phyloP scores from a whole-genome alignment of 2,113 vertebrate species.

The Plestiodon gilberti region DNA sequence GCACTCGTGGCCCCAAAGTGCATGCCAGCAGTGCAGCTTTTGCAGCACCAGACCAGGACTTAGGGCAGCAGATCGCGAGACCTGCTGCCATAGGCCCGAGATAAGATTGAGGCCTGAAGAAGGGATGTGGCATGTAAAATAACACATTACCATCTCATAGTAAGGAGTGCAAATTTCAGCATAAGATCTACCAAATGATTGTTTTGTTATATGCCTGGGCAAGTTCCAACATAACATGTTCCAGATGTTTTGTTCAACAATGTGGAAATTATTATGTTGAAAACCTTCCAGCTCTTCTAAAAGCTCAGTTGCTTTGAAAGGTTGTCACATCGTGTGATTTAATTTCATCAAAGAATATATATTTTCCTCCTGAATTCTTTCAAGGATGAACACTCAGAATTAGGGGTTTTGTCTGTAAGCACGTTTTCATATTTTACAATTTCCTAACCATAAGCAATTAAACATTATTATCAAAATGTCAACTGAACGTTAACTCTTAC shows the following conservation, averaged over 20 bases:
- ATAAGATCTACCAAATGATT: neutral
- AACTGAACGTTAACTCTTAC: neutral
- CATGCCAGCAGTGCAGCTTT: too few relatives aligned
- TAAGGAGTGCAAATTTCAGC: too few relatives aligned
- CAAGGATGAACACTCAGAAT: neutral
- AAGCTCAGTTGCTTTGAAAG: neutral
- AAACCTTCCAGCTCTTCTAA: neutral
- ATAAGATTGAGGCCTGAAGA: too few relatives aligned
- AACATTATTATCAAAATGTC: rapidly evolving
- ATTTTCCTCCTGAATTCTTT: neutral
- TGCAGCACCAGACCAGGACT: too few relatives aligned
- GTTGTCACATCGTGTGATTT: neutral
- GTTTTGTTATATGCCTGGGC: neutral
- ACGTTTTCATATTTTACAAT: neutral
- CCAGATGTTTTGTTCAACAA: neutral
- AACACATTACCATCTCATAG: too few relatives aligned
- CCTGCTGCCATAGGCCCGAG: too few relatives aligned
- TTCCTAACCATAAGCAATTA: neutral
- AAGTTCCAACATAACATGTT: neutral
- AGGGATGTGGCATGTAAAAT: too few relatives aligned
- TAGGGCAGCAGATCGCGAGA: too few relatives aligned
- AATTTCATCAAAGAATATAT: neutral
- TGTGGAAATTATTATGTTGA: neutral
- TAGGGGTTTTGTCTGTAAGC: too few relatives aligned
- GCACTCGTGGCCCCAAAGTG: too few relatives aligned